phyloP scores from a whole-genome alignment of 35 echinoderm and acorn worm species.

The Strongylocentrotus purpuratus region DNA sequence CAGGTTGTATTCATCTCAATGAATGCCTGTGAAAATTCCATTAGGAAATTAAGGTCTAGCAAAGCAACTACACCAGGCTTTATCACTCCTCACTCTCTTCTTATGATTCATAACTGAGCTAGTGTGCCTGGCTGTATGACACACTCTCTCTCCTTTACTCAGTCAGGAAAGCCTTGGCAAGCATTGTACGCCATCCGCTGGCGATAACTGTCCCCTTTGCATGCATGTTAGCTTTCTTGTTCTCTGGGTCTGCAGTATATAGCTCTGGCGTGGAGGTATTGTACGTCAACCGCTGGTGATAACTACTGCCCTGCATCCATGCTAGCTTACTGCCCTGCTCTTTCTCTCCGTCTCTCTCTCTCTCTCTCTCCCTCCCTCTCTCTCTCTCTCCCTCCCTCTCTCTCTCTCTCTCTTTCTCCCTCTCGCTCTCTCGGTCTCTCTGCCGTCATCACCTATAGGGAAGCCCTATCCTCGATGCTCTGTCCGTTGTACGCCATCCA shows the following conservation, averaged over 20 bases:
- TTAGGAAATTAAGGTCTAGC: not conserved
- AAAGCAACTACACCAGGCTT: not conserved
- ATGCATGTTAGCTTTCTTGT: not conserved
- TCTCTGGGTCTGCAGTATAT: not conserved
- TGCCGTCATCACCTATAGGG: not conserved
- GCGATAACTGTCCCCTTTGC: not conserved
- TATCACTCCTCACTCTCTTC: not conserved
- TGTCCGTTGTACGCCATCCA: not conserved
- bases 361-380: not conserved
- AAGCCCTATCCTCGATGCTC: not conserved
- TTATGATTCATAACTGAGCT: not conserved
- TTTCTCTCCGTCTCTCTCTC: not conserved
- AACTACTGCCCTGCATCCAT: not conserved
- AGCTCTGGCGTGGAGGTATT: not conserved
- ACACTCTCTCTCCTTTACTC: not conserved
- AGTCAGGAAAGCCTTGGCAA: not conserved
- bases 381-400: not conserved
- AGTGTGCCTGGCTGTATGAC: not conserved
- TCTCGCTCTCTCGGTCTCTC: not conserved
- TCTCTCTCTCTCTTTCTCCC: not conserved
- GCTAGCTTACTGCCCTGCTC: not conserved
- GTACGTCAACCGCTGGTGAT: not conserved
- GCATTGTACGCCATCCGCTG: not conserved
- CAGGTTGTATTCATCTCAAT: not conserved
- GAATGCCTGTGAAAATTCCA: not conserved